Conservation (phyloP, 2,113 vertebrate species). For the Rissa tridactyla region DNA sequence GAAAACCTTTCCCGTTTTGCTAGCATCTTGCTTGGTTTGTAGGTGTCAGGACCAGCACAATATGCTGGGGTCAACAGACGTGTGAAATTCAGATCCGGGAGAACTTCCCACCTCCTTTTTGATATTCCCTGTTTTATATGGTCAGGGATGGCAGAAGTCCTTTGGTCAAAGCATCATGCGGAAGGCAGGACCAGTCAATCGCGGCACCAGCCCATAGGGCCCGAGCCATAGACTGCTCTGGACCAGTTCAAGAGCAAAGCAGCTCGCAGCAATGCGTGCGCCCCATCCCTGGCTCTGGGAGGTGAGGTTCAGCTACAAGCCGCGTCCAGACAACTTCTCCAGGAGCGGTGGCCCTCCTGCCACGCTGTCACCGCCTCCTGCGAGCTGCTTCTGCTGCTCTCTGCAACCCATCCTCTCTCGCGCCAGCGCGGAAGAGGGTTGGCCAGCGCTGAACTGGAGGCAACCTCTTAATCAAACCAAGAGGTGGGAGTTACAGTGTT, state of each 20-base stretch:
- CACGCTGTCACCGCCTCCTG: neutral
- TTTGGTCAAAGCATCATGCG: neutral
- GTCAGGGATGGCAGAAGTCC: neutral
- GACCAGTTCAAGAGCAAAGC: neutral
- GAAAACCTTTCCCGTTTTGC: neutral
- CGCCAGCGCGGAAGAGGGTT: neutral
- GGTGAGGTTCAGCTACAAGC: neutral
- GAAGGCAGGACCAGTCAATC: neutral
- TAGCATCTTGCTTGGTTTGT: neutral
- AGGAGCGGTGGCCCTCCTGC: neutral
- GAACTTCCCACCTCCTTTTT: neutral
- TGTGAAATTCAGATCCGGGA: neutral
- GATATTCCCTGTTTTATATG: neutral
- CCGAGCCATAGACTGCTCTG: neutral
- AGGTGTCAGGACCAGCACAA: neutral
- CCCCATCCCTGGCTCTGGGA: neutral
- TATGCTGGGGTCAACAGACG: neutral
- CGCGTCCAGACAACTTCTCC: neutral
- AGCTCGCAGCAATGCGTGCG: accelerated
- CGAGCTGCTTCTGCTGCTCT: neutral
- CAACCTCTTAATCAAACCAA: conserved; percentile 30
- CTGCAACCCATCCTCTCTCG: neutral
- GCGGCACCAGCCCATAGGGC: too few relatives aligned
- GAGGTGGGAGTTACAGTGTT: conserved; percentile 36
- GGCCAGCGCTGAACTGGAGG: neutral